Conservation (phyloP, 2,113 vertebrate genomes). For the Platysteira castanea region DNA sequence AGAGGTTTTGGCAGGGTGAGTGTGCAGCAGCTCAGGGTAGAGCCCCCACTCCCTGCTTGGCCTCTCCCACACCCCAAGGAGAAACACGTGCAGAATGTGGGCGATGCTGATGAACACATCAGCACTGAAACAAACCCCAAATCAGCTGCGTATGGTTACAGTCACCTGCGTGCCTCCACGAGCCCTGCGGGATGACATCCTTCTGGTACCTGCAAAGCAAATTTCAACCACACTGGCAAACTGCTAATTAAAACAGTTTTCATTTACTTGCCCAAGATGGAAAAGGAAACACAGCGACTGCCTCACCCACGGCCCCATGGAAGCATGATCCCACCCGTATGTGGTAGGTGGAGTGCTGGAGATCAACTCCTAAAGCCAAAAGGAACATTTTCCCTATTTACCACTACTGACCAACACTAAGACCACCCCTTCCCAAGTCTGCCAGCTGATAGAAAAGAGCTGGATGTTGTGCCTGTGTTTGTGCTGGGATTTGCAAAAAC, state of each 20-base stretch:
- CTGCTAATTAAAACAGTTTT: neutral
- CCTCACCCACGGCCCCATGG: neutral
- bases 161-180: neutral
- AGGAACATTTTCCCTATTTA: neutral
- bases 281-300: neutral
- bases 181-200: neutral
- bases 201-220: neutral
- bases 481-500: neutral
- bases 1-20: neutral
- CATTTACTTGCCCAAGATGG: neutral
- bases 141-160: neutral
- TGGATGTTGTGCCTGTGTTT: neutral
- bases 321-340: rapidly evolving
- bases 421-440: neutral
- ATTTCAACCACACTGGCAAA: neutral
- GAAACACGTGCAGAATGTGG: rapidly evolving
- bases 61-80: neutral
- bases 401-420: neutral
- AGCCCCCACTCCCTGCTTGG: neutral
- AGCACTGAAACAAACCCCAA: neutral
- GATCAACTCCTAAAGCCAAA: neutral
- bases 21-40: neutral
- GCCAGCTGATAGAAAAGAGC: neutral
- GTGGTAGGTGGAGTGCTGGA: neutral
- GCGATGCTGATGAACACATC: neutral